These are phyloP conservation scores for Myanophis thanlyinensis DNA, from an alignment of 2,113 vertebrate species.

Conservation along the genomic window DNA sequence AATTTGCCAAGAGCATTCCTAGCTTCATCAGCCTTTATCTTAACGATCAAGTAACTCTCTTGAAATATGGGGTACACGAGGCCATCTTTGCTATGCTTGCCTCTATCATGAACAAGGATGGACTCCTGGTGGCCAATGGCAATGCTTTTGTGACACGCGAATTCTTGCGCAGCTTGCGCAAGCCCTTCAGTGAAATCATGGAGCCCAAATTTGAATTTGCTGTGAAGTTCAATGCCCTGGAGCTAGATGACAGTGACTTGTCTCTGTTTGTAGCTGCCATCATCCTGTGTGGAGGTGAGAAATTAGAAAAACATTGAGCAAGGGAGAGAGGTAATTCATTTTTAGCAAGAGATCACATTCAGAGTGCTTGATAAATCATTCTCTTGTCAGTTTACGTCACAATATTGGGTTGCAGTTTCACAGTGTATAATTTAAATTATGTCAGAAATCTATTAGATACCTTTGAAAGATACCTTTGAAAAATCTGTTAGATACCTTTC, in stretches of 20 bases:
- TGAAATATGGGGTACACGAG: slow-evolving; percentile 96
- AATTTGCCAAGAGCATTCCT: slow-evolving; percentile 98
- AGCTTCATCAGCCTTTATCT: slow-evolving; percentile 92
- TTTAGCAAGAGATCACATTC: background rate
- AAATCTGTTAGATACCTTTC: background rate
- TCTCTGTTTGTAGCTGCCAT: slow-evolving; percentile 98
- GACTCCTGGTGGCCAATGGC: slow-evolving; percentile 92
- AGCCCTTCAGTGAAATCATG: slow-evolving; percentile 95
- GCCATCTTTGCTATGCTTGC: slow-evolving; percentile 98
- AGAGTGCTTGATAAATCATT: background rate
- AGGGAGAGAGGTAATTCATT: slow-evolving; percentile 81
- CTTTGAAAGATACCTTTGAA: background rate
- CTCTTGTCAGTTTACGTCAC: background rate
- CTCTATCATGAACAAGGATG: slow-evolving; percentile 98
- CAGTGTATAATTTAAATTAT: background rate
- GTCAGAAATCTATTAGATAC: background rate
- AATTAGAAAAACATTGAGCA: slow-evolving; percentile 11
- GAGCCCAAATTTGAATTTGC: slow-evolving; percentile 99
- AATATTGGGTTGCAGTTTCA: background rate
- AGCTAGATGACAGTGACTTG: slow-evolving; percentile 96
- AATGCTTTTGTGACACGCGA: slow-evolving; percentile 96
- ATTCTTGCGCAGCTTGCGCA: slow-evolving; percentile 94
- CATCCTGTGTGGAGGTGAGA: slow-evolving; percentile 96
- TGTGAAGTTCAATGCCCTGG: slow-evolving; percentile 95
- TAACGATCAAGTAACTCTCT: slow-evolving; percentile 96